Conservation (phyloP, 2,797 vertebrate species). For the Sebastes matsubarae region DNA sequence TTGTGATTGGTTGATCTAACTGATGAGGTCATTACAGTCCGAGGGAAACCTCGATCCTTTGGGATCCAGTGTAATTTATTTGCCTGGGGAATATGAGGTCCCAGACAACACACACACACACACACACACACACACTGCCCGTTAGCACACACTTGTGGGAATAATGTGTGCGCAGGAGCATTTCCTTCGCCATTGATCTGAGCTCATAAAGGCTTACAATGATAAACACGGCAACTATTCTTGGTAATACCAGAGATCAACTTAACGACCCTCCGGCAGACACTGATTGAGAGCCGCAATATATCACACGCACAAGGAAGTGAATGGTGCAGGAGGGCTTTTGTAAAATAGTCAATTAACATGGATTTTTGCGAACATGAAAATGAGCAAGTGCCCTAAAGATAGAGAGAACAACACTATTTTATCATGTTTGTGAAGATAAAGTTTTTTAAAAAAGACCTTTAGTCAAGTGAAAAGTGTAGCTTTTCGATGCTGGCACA, state of each 20-base stretch:
- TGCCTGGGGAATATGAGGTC: slow-evolving; percentile 33
- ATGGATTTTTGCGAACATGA: slow-evolving; percentile 21
- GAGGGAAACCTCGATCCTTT: slow-evolving; percentile 55
- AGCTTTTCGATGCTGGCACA: not conserved
- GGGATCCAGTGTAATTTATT: slow-evolving; percentile 56
- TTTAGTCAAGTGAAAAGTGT: not conserved
- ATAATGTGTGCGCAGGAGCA: slow-evolving; percentile 36
- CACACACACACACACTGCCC: not conserved
- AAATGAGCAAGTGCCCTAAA: not conserved
- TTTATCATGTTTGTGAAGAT: slow-evolving; percentile 2
- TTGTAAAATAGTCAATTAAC: slow-evolving; percentile 43
- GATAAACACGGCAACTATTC: slow-evolving; percentile 64
- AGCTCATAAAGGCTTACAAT: slow-evolving; percentile 56
- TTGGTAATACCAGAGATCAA: slow-evolving; percentile 58
- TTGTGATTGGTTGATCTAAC: slow-evolving; percentile 44
- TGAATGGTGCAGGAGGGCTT: slow-evolving; percentile 13
- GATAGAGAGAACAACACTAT: not conserved
- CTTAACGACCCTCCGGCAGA: slow-evolving; percentile 48
- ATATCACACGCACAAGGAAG: slow-evolving; percentile 15
- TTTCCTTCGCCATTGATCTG: slow-evolving; percentile 66
- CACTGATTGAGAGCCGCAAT: slow-evolving; percentile 42
- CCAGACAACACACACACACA: not conserved
- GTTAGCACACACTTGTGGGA: slow-evolving; percentile 49
- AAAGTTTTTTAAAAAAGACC: not conserved
- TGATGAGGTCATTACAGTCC: slow-evolving; percentile 46